phyloP scores from a whole-genome alignment of 2,113 vertebrate species.

The Vidua chalybeata region DNA sequence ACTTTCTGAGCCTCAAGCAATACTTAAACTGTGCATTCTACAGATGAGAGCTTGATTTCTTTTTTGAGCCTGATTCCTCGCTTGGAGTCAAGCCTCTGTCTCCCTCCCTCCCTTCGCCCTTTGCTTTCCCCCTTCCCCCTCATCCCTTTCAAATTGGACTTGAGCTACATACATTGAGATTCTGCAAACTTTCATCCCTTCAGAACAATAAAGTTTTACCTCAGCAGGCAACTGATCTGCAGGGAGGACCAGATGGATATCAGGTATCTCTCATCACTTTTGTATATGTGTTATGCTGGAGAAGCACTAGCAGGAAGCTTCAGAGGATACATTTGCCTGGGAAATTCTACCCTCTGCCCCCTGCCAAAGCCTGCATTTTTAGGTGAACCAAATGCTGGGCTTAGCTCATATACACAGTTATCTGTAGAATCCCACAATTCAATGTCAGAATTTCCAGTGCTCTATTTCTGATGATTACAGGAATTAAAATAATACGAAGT shows the following conservation, averaged over 20 bases:
- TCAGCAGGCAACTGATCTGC: background rate
- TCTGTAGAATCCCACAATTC: background rate
- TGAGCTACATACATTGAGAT: background rate
- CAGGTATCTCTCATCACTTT: background rate
- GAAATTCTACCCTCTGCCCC: background rate
- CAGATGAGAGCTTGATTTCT: background rate
- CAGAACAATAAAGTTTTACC: background rate
- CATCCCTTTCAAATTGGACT: background rate
- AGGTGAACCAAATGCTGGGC: background rate
- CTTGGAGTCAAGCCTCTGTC: background rate
- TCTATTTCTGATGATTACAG: constrained; percentile 1
- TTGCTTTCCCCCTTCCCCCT: background rate
- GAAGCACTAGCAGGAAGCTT: background rate
- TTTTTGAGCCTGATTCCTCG: background rate
- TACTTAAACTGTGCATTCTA: background rate
- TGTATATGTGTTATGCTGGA: background rate
- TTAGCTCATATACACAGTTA: background rate
- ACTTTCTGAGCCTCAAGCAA: background rate
- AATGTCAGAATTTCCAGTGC: background rate
- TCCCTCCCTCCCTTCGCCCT: background rate
- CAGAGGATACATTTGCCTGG: background rate
- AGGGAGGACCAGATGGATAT: background rate
- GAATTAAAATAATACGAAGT: background rate
- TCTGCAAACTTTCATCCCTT: background rate
- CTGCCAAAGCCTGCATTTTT: background rate